Conservation (phyloP, 2,888 invertebrate genomes). For the Arctia plantaginis region DNA sequence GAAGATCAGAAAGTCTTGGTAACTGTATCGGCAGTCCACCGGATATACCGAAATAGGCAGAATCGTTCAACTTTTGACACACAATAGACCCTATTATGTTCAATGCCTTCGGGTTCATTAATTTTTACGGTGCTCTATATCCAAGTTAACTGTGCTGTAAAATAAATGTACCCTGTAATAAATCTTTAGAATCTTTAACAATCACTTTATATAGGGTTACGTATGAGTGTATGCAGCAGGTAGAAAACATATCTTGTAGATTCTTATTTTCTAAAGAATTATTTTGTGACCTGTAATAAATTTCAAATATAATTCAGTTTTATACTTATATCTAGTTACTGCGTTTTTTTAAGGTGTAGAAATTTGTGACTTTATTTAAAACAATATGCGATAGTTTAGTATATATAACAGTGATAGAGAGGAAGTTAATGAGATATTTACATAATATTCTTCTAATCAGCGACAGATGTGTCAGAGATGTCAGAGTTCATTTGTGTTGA, state of each 20-base stretch:
- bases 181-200: slow-evolving; percentile 5
- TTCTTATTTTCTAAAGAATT: background rate
- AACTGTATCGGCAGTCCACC: slow-evolving; percentile 28
- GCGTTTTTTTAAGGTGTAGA: too few species aligned
- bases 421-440: too few species aligned
- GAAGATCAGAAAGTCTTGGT: slow-evolving; percentile 29
- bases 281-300: too few species aligned
- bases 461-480: too few species aligned
- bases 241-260: background rate
- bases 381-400: too few species aligned
- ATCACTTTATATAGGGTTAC: background rate
- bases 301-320: too few species aligned
- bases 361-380: too few species aligned
- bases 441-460: too few species aligned
- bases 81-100: slow-evolving; percentile 21
- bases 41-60: slow-evolving; percentile 28
- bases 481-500: too few species aligned
- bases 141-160: slow-evolving; percentile 12
- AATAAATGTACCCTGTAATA: slow-evolving; percentile 10
- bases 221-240: background rate
- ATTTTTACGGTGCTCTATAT: slow-evolving; percentile 18
- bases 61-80: slow-evolving; percentile 12
- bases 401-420: too few species aligned
- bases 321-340: too few species aligned
- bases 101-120: slow-evolving; percentile 20